Conservation (phyloP, 2,888 invertebrate genomes). For the Chaetogeoica ovagalla region DNA sequence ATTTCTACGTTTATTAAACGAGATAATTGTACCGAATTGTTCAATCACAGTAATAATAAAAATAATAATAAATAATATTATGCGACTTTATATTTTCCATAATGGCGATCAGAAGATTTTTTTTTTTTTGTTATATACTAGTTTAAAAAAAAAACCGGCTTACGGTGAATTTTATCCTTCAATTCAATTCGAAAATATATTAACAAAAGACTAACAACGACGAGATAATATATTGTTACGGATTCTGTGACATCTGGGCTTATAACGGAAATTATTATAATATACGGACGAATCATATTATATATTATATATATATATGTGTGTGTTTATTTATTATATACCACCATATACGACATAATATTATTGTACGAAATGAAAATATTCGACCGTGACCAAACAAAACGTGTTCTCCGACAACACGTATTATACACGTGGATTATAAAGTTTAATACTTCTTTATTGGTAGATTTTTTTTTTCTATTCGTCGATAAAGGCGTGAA, state of each 20-base stretch:
- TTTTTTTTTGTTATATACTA: slow-evolving; percentile 19
- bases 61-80: too few species aligned
- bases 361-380: too few species aligned
- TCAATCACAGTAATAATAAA: not conserved
- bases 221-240: not conserved
- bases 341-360: too few species aligned
- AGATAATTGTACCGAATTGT: not conserved
- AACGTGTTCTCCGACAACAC: too few species aligned
- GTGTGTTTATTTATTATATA: too few species aligned
- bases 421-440: too few species aligned
- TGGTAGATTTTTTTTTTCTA: too few species aligned
- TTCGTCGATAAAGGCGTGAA: too few species aligned
- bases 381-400: too few species aligned
- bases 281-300: not conserved
- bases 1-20: not conserved
- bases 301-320: too few species aligned
- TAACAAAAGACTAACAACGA: not conserved
- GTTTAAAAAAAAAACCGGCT: slow-evolving; percentile 34
- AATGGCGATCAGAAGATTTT: not conserved
- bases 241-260: not conserved
- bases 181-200: not conserved
- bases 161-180: not conserved
- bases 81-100: not conserved
- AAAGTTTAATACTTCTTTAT: too few species aligned
- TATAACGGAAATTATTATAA: not conserved